Evolutionary conservation across 2,113 vertebrate species (phyloP).

Genomic region (Apeltes quadracus): DNA sequence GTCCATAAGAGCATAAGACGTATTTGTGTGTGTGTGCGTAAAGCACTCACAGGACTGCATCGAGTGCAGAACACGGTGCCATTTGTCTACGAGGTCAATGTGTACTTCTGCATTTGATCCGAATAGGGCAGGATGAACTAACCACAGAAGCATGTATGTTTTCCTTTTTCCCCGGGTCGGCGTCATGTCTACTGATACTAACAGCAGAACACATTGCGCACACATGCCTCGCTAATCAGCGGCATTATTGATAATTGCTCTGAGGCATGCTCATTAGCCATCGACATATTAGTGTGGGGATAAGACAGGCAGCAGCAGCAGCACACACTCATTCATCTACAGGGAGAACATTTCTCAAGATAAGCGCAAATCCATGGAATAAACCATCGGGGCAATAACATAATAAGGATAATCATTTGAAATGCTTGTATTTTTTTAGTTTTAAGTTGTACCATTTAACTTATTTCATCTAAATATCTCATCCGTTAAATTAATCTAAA

Average conservation of each 20-base stretch:
- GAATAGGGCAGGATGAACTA: constrained; percentile 10
- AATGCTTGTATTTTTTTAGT: not conserved
- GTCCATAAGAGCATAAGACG: constrained; percentile 43
- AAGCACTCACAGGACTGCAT: constrained; percentile 41
- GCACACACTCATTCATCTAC: not conserved
- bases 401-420: not conserved
- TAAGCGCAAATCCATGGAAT: not conserved
- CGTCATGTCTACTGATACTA: not conserved
- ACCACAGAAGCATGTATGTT: not conserved
- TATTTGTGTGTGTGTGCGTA: constrained; percentile 13
- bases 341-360: not conserved
- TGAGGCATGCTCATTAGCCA: constrained; percentile 1
- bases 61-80: constrained; percentile 42
- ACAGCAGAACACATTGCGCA: not conserved
- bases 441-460: not conserved
- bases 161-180: not conserved
- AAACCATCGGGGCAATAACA: not conserved
- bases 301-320: not conserved
- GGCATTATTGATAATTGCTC: constrained; percentile 11
- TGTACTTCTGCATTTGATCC: constrained; percentile 18
- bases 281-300: not conserved
- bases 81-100: constrained; percentile 41
- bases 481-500: not conserved
- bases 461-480: not conserved
- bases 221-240: constrained; percentile 13